Percentiles rank a stretch among this genome's conserved stretches.
These are phyloP conservation scores for Lineus longissimus DNA, from an alignment of 1,140 invertebrate genomes.

Conservation along the genomic window DNA sequence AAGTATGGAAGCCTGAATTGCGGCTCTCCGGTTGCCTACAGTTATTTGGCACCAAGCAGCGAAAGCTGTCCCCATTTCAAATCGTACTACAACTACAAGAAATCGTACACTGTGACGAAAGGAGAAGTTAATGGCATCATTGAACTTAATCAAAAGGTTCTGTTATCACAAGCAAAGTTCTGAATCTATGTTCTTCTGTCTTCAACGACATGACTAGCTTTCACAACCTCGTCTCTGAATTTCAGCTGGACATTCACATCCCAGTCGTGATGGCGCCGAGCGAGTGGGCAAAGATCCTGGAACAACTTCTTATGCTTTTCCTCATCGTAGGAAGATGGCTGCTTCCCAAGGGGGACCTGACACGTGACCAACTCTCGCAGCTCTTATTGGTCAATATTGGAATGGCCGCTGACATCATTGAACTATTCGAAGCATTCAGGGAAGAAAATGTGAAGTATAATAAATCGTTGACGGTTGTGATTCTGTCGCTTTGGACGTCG, in stretches of 20 bases:
- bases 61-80: no score
- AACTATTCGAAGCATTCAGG: conserved; percentile 79
- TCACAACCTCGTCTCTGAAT: background rate
- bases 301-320: conserved; percentile 82
- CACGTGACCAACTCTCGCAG: conserved; percentile 84
- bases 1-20: no score
- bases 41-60: no score
- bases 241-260: conserved; percentile 9
- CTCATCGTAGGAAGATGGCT: conserved; percentile 81
- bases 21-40: no score
- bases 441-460: conserved; percentile 27
- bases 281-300: conserved; percentile 75
- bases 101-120: no score
- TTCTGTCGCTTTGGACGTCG: conserved; percentile 61
- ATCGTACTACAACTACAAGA: no score
- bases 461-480: conserved; percentile 22
- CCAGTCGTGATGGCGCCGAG: conserved; percentile 12
- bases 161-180: no score
- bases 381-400: conserved; percentile 71
- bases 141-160: no score
- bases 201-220: no score
- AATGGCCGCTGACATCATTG: conserved; percentile 87
- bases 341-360: conserved; percentile 84
- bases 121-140: no score
- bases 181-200: no score